Base-by-base conservation (phyloP, 92 coral and sea anemone genomes). In the Desmophyllum pertusum region DNA sequence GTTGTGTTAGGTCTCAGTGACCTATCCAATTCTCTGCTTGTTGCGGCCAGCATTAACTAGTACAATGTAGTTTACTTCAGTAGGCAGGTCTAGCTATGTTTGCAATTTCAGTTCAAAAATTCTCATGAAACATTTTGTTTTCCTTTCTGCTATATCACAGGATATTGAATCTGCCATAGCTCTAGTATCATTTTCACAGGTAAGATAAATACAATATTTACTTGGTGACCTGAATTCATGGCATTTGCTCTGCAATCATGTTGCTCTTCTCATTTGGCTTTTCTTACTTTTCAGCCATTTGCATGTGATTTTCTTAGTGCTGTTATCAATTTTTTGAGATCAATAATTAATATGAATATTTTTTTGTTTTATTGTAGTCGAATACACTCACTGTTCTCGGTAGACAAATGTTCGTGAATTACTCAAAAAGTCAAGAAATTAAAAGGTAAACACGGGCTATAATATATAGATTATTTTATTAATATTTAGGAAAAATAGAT, bases 341-440 rank as follows among this genome's bases (percentile, higher is more conserved):
- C 42, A 27, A 61, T 42, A 18, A 21, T 30, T 6, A 21, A 13
- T 36, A 18, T 25, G 36, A 33, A 18, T 15, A 23, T 50, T 10
- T 37, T 30, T 48, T 63, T 48, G 19, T 70, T 80, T 69, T 61
- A 63, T 79, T 87, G 19, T 82, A 97, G 99, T 90, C 94, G 76
- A 97, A 92, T 78, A 89, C 99, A 25, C 93, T 97, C 42, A 91
- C 98, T 62, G 95, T 97, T 76, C 94, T 97, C 73, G 98, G 98
- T 57, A 92, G 99, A 91, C 99, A 97, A 84, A 97, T 97, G 99
- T 97, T 94, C 81, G 99, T 97, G 66, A 97, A 97, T 90, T 97
- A 94, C 86, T 97, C 99, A 70, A 97, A 97, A 87, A 97, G 99
- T 85, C 99, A 97, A 86, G 99, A 97, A 90, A 97, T 97, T 52